Conservation (phyloP, 2,888 invertebrate species). For the Cecidostiba fungosa region DNA sequence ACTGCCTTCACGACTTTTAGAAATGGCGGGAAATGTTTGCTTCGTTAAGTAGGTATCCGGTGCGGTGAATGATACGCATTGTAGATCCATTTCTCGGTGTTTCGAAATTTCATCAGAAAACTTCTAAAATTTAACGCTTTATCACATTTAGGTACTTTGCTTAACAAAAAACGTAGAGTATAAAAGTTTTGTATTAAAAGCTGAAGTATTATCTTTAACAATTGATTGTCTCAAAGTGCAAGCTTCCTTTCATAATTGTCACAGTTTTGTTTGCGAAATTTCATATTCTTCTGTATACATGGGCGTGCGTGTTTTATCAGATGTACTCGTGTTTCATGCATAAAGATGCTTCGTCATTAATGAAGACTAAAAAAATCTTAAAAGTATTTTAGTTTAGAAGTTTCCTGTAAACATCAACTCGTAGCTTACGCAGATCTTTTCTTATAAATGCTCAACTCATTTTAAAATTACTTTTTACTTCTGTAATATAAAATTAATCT, state of each 20-base stretch:
- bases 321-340: background rate
- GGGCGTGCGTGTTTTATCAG: background rate
- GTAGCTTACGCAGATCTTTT: background rate
- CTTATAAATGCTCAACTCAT: background rate
- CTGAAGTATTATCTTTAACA: background rate
- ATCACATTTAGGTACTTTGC: background rate
- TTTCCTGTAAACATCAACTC: background rate
- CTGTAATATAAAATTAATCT: too few relatives aligned
- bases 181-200: constrained; percentile 26
- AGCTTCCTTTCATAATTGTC: background rate
- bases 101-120: background rate
- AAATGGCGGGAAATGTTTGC: background rate
- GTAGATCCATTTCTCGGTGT: background rate
- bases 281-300: background rate
- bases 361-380: background rate
- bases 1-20: constrained; percentile 44
- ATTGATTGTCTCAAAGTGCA: constrained; percentile 24
- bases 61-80: background rate
- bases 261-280: background rate
- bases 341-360: background rate
- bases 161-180: background rate
- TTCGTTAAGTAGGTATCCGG: background rate
- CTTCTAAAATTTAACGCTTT: constrained; percentile 13
- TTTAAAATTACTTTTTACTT: background rate
- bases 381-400: constrained; percentile 18